Evolutionary conservation across 2,888 invertebrate genomes (phyloP).

Genomic region (Rhamnusium bicolor): DNA sequence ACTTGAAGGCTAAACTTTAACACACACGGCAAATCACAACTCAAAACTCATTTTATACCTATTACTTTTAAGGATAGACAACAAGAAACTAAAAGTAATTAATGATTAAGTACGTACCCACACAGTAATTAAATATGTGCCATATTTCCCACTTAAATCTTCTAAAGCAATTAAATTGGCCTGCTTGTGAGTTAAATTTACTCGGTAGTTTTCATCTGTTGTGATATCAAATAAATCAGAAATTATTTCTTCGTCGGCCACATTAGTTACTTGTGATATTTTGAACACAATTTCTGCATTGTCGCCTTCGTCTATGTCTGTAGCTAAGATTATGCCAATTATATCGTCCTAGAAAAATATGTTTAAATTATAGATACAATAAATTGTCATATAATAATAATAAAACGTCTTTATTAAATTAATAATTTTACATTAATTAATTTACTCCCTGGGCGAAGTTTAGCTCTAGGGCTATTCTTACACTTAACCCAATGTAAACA

Average conservation of each 20-base stretch:
- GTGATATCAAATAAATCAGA: conserved; percentile 51
- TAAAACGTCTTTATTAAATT: too few species aligned
- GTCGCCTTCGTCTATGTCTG: conserved; percentile 51
- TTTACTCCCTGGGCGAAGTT: too few species aligned
- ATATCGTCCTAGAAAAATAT: conserved; percentile 47
- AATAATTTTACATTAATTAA: too few species aligned
- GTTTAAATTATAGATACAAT: too few species aligned
- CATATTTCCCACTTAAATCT: conserved; percentile 74
- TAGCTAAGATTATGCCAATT: conserved; percentile 53
- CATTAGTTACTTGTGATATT: conserved; percentile 54
- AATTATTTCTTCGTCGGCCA: conserved; percentile 72
- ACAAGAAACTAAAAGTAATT: too few species aligned
- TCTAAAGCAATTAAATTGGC: conserved; percentile 71
- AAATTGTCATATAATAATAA: too few species aligned
- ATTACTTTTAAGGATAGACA: too few species aligned
- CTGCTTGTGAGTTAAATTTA: conserved; percentile 56
- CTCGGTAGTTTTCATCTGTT: conserved; percentile 53
- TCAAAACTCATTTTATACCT: too few species aligned
- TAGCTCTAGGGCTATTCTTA: too few species aligned
- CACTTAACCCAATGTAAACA: too few species aligned
- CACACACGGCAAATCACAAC: too few species aligned
- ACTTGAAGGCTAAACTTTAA: too few species aligned
- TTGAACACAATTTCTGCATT: conserved; percentile 62
- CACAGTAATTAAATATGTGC: conserved; percentile 73
- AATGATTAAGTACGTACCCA: conserved; percentile 65